Evolutionary conservation across 2,888 invertebrate genomes (phyloP).

Genomic region (Agonopterix heracliana): DNA sequence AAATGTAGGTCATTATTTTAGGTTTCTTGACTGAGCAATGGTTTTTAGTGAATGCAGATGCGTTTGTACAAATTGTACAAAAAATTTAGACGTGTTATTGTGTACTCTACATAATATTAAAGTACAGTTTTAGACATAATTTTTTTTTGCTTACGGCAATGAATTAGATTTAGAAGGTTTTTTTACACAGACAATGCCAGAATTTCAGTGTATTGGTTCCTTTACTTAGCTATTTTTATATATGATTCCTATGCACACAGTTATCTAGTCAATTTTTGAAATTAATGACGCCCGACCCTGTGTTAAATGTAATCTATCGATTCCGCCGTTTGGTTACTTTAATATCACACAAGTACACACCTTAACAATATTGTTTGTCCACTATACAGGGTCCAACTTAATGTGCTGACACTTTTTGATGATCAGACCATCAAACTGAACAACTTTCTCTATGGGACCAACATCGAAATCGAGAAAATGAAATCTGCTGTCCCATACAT

Average conservation of each 20-base stretch:
- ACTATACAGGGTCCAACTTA: too few species aligned
- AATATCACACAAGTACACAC: conserved; percentile 57
- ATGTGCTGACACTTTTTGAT: too few species aligned
- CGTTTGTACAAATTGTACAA: conserved; percentile 71
- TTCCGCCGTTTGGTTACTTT: conserved; percentile 50
- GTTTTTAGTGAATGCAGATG: conserved; percentile 45
- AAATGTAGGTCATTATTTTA: conserved; percentile 33
- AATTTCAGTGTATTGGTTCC: conserved; percentile 71
- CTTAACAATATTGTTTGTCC: conserved; percentile 58
- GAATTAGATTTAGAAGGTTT: conserved; percentile 54
- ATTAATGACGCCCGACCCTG: conserved; percentile 64
- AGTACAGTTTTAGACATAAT: conserved; percentile 62
- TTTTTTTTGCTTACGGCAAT: conserved; percentile 59
- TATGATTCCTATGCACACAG: conserved; percentile 75
- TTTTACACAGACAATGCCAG: conserved; percentile 60
- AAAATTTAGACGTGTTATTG: conserved; percentile 56
- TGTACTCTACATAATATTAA: conserved; percentile 64
- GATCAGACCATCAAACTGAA: too few species aligned
- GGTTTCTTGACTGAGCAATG: conserved; percentile 55
- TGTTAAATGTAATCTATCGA: conserved; percentile 48
- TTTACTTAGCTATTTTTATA: conserved; percentile 70
- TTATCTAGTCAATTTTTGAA: conserved; percentile 75
- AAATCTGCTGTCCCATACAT: too few species aligned
- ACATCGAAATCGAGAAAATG: too few species aligned
- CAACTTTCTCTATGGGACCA: too few species aligned